Evolutionary conservation across 2,888 invertebrate species (phyloP).

Genomic region (Clivina fossor): DNA sequence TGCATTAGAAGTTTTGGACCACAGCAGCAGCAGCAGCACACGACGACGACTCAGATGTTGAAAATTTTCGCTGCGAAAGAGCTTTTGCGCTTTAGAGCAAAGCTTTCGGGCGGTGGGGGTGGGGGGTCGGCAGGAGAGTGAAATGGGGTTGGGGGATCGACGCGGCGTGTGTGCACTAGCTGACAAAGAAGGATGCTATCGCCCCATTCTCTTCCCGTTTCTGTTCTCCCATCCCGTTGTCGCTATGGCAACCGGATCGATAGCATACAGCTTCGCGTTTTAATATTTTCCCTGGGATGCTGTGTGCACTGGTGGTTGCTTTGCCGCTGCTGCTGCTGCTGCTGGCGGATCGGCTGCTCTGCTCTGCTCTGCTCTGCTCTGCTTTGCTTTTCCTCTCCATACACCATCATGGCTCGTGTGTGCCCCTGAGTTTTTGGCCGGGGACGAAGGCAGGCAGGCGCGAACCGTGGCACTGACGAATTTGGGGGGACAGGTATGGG

Average conservation of each 20-base stretch:
- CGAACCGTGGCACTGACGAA: no score
- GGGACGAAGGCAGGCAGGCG: no score
- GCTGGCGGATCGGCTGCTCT: no score
- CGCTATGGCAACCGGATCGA: conserved; percentile 42
- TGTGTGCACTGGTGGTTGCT: background rate
- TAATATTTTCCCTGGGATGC: conserved; percentile 26
- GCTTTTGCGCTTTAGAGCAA: background rate
- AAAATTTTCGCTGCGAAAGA: background rate
- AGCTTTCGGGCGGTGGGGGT: background rate
- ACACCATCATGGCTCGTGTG: no score
- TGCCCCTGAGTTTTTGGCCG: background rate
- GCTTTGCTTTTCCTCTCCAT: no score
- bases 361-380: no score
- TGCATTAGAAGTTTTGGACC: no score
- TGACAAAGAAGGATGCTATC: conserved; percentile 4
- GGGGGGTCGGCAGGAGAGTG: background rate
- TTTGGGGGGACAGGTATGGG: no score
- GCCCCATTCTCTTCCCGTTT: conserved; percentile 17
- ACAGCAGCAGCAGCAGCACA: no score
- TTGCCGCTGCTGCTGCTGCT: no score
- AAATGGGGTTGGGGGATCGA: background rate
- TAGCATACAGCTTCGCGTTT: conserved; percentile 25
- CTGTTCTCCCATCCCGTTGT: conserved; percentile 35
- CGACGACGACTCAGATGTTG: background rate
- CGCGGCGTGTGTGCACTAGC: background rate